A percentile compares a stretch with the other conserved stretches of the same genome.
Evolutionary conservation across 2,113 vertebrate genomes (phyloP).

Genomic region (Tor tambroides): DNA sequence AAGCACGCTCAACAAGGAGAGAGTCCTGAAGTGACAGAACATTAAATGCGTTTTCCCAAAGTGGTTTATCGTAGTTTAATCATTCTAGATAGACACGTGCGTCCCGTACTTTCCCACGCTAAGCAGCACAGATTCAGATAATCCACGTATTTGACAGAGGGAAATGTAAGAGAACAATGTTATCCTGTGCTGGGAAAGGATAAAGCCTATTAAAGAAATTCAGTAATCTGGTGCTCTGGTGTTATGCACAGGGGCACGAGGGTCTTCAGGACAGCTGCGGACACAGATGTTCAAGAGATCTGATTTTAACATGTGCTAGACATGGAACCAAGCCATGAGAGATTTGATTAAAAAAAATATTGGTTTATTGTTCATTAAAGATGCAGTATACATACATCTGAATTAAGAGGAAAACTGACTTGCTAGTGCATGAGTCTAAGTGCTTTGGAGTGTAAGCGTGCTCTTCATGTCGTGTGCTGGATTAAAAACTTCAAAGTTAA

Average conservation of each 20-base stretch:
- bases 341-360: background rate
- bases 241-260: background rate
- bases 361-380: background rate
- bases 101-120: background rate
- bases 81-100: background rate
- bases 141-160: slow-evolving; percentile 25
- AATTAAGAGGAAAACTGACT: background rate
- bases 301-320: background rate
- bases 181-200: slow-evolving; percentile 15
- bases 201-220: slow-evolving; percentile 32
- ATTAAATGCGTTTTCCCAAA: background rate
- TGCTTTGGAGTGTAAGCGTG: background rate
- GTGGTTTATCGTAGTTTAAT: background rate
- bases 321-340: too few species aligned
- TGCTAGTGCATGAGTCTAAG: background rate
- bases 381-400: background rate
- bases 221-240: background rate
- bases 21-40: background rate
- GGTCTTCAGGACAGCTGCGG: slow-evolving; percentile 11
- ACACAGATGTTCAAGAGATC: slow-evolving; percentile 21
- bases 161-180: background rate
- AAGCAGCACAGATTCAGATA: slow-evolving; percentile 28
- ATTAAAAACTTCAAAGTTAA: background rate
- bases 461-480: background rate
- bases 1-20: background rate